Percentiles rank a stretch among this genome's conserved stretches.
Evolutionary conservation across 2,797 vertebrate genomes (phyloP).

Genomic region (Lepilemur ruficaudatus): DNA sequence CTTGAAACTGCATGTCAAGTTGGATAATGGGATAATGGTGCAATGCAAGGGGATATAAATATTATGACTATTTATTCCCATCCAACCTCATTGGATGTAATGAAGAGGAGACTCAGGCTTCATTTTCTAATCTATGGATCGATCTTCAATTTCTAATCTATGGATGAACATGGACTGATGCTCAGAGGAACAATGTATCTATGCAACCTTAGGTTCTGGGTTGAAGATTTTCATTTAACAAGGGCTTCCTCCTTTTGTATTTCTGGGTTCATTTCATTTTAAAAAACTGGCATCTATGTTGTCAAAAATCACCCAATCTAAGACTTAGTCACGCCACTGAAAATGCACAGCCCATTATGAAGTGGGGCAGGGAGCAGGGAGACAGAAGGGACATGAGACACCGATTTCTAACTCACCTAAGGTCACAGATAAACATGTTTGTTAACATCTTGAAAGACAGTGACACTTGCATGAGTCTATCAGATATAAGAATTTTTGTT

Average conservation of each 20-base stretch:
- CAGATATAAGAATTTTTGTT: background rate
- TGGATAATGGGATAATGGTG: background rate
- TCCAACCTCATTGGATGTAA: background rate
- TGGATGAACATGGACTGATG: background rate
- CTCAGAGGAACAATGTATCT: background rate
- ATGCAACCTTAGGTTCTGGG: background rate
- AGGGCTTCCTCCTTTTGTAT: background rate
- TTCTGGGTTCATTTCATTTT: background rate
- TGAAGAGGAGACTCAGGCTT: background rate
- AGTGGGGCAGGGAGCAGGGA: background rate
- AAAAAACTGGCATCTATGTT: background rate
- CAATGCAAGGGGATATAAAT: background rate
- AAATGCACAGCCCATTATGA: no score
- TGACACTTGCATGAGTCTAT: background rate
- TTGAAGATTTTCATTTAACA: background rate
- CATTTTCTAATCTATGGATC: background rate
- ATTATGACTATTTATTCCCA: background rate
- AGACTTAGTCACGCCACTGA: background rate
- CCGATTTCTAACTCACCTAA: background rate
- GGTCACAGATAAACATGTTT: background rate
- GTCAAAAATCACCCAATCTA: background rate
- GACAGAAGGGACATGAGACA: background rate
- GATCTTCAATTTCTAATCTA: background rate
- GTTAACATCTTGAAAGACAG: background rate
- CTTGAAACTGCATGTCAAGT: slow-evolving; percentile 12